Evolutionary conservation across 1,140 invertebrate genomes (phyloP), one percentile per base, ranked within the genome.

Genomic region (Drosophila pallidifrons): DNA sequence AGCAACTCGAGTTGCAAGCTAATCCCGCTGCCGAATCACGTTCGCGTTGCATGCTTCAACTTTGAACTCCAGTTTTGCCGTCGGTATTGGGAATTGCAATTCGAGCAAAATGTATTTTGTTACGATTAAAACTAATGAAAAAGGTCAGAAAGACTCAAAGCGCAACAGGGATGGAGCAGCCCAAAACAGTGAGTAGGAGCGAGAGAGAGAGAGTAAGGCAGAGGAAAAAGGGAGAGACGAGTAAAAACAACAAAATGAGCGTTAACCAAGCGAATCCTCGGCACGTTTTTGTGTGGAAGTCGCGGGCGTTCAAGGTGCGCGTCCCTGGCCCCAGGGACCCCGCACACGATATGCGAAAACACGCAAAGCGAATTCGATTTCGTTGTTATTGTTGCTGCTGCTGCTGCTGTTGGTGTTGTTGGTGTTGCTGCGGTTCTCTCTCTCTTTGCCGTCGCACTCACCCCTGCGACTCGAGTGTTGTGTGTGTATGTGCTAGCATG

Each of bases 201-300:
- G 28, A 52, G 47, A n/a, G 63, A 11, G 64, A 15, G 28, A 35
- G 64, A 52, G 43, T 41, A 57, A n/a, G 51, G 49, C 30, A 8
- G n/a, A n/a, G n/a, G n/a, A n/a, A n/a, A 45, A 43, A 32, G 11
- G 13, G 15, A 35, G 61, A 28, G 71, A 41, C 52, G 28, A 32
- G 28, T 38, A 47, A 73, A 43, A 87, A 68, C 70, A 88, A 88
- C 83, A 88, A 88, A 88, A 88, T 88, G 83, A 88, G 83, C 85
- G 83, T 89, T 88, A 88, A 83, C 83, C 83, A 88, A 88, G 83
- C 83, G 85, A 89, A 89, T 88, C 85, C 83, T 83, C 85, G 67
- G 83, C 83, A 88, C 83, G 83, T 88, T 88, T 87, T 87, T 77
- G 64, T 25, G 20, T 25, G 20, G 20, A 74, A 69, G 79, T 83